Percentiles rank a stretch among this genome's conserved stretches.
phyloP scores from a whole-genome alignment of 2,888 invertebrate species.

The Opisthograptis luteolata region DNA sequence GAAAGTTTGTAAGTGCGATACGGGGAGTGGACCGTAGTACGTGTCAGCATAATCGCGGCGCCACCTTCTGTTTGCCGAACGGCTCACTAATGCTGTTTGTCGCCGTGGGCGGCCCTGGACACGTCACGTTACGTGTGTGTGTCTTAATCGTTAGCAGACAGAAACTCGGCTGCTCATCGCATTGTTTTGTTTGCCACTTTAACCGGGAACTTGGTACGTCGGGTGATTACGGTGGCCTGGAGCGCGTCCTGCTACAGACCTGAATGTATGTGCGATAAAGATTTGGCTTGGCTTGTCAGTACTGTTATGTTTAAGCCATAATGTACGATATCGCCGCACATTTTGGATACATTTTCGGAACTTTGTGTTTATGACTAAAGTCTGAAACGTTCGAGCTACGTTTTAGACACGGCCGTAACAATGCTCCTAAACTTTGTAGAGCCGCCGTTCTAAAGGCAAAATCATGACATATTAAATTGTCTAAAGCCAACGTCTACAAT shows the following conservation, averaged over 20 bases:
- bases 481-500: constrained; percentile 44
- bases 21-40: constrained; percentile 44
- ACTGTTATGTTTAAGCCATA: background rate
- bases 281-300: constrained; percentile 33
- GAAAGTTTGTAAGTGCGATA: constrained; percentile 55
- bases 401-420: constrained; percentile 1
- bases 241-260: constrained; percentile 49
- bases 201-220: constrained; percentile 63
- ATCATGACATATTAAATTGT: constrained; percentile 51
- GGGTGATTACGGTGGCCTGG: constrained; percentile 63
- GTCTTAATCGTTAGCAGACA: constrained; percentile 77
- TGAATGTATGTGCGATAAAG: constrained; percentile 46
- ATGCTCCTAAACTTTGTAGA: constrained; percentile 2
- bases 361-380: too few species aligned
- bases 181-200: constrained; percentile 73
- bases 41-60: constrained; percentile 70
- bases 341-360: too few species aligned
- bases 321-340: too few species aligned
- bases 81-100: constrained; percentile 77
- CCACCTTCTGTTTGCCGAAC: constrained; percentile 71
- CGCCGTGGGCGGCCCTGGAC: constrained; percentile 68
- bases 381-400: background rate
- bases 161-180: constrained; percentile 69
- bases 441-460: constrained; percentile 2
- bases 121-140: constrained; percentile 71